Percentiles rank a stretch among this genome's conserved stretches.
These are phyloP conservation scores for Ochropleura plecta DNA, from an alignment of 2,888 invertebrate genomes.

Conservation along the genomic window DNA sequence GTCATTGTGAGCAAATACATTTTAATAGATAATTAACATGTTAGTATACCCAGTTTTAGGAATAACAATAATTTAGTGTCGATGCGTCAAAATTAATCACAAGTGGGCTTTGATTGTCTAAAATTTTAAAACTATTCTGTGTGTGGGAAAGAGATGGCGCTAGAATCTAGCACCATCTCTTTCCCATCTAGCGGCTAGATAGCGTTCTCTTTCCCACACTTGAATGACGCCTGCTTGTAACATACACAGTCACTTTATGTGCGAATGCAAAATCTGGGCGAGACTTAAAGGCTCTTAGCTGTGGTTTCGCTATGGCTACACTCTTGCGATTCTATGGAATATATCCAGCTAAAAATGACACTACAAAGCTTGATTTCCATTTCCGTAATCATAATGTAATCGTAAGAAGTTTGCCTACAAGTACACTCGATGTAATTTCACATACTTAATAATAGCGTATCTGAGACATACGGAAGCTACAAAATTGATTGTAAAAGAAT, in stretches of 20 bases:
- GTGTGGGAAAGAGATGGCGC: no score
- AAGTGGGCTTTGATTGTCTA: background rate
- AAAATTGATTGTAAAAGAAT: slow-evolving; percentile 10
- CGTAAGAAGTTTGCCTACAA: background rate
- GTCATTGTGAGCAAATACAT: slow-evolving; percentile 18
- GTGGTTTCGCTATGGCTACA: background rate
- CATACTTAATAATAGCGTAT: background rate
- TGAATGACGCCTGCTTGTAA: no score
- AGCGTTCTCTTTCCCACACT: no score
- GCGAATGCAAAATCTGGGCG: background rate
- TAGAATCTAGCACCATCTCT: no score
- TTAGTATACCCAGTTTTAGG: background rate
- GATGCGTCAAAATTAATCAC: background rate
- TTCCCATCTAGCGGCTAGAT: no score
- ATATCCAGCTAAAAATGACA: no score
- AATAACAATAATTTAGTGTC: background rate
- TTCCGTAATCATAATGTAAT: background rate
- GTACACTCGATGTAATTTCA: background rate
- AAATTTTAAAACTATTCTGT: background rate
- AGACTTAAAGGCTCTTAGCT: background rate
- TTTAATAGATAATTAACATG: background rate
- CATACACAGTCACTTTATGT: no score
- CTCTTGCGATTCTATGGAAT: background rate
- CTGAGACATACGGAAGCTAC: background rate
- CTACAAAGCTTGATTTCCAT: background rate